These are phyloP conservation scores for Pyrocoelia pectoralis DNA, from an alignment of 2,888 invertebrate species.

Conservation along the genomic window DNA sequence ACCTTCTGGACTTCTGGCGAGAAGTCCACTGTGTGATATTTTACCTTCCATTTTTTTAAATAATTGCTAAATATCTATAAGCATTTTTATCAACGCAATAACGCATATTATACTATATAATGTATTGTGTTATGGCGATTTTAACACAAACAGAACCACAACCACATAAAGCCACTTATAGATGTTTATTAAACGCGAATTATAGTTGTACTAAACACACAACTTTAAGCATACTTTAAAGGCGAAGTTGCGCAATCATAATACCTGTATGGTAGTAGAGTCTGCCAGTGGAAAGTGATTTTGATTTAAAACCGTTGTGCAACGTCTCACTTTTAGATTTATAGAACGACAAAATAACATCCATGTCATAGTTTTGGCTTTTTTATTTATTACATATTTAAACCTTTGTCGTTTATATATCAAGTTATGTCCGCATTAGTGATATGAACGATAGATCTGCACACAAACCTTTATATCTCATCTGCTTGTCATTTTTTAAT, in stretches of 20 bases:
- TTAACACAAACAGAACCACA: neutral
- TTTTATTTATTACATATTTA: neutral
- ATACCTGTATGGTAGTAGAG: slow-evolving; percentile 39
- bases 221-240: slow-evolving; percentile 26
- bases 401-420: neutral
- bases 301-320: slow-evolving; percentile 23
- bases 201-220: slow-evolving; percentile 20
- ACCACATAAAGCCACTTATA: neutral
- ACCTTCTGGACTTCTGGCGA: slow-evolving; percentile 91
- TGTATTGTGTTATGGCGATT: neutral
- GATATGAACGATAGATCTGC: too few relatives aligned
- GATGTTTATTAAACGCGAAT: slow-evolving; percentile 15
- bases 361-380: neutral
- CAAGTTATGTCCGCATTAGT: too few relatives aligned
- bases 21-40: slow-evolving; percentile 77
- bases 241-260: slow-evolving; percentile 39
- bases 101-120: too few relatives aligned
- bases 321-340: neutral
- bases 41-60: slow-evolving; percentile 48
- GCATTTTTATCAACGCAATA: too few relatives aligned
- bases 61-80: neutral
- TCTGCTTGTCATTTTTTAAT: too few relatives aligned
- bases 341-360: neutral
- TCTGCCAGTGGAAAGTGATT: slow-evolving; percentile 39
- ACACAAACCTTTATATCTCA: too few relatives aligned